Evolutionary conservation across 2,797 vertebrate species (phyloP), one percentile per base, ranked within the genome.

Genomic region (Chloroceryle inda): DNA sequence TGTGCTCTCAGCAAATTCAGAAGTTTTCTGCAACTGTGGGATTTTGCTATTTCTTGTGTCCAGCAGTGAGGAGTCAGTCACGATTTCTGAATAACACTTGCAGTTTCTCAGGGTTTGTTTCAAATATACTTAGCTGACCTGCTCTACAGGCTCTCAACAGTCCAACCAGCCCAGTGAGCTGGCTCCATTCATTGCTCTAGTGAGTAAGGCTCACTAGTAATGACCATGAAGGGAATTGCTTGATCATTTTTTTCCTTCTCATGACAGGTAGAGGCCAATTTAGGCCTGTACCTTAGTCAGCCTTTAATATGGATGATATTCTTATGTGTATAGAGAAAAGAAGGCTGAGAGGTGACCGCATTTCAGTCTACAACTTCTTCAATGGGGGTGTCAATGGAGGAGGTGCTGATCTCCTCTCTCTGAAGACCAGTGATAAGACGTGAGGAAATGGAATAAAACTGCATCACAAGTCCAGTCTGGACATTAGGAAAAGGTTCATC

Each of bases 331-430:
- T 8, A 22, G 18, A 77, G 59, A 63, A 63, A 10, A 52, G 19
- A 52, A 52, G 37, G 31, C 37, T 77, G 47, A 49, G 47, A 23
- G 47, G 47, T 49, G 47, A 49, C 47, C 47, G 13, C 47, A 49
- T 26, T 26, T 13, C 45, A 62, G 47, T 42, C 23, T 50, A 33
- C 37, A 42, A 17, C 13, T 62, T 50, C 56, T 42, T 74, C 33
- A 74, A 74, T 33, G 19, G 4, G 19, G 5, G 11, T 5, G 1
- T n/a, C 6, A 3, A 17, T n/a, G 13, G 13, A 5, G 18, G 18
- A 77, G 19, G 7, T 40, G 29, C 29, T 62, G 22, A 50, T 62
- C 22, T 50, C 16, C 10, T 50, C 12, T 40, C 29, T 50, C 17
- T 62, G 27, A 27, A 49, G 33, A 75, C 16, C 44, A 61, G 44